Base-by-base conservation (phyloP, 2,113 vertebrate species). In the Macroglossus sobrinus region DNA sequence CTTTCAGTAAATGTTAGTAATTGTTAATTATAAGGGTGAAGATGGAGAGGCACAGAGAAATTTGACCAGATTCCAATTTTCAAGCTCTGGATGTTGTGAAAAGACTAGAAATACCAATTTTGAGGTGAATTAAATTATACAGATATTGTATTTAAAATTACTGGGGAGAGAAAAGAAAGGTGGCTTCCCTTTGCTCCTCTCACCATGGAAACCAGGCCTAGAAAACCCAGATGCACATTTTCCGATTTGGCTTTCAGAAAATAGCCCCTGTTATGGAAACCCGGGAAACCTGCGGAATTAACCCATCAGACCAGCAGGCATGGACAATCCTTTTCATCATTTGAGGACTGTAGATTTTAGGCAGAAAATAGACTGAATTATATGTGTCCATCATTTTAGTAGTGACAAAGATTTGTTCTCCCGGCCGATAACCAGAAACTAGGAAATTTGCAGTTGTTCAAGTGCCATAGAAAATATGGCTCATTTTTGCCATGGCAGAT, bases 161-260 rank as follows among this genome's bases (percentile, higher is more conserved):
- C 66, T 50, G 50, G 57, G 40, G 75, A 96, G 69, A 87, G 61
- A 69, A 84, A 63, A 80, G 53, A 92, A 93, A 86, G 28, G 71
- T 90, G 87, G 50, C 47, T 11, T 96, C 72, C 72, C 43, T 18
- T 28, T 55, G 21, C 69, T 78, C 35, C 76, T 47, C 30, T 96
- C 96, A 93, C 92, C 84, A 69, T 89, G 96, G 97, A 93, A 98
- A 97, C 94, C 43, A 93, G 81, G 40, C 22, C 82, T 66, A 68
- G 79, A 95, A 92, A 93, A 89, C 59, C 89, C 69, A 93, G 78
- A 94, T 75, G 90, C 88, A 63, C 64, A 57, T 66, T 93, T 68
- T 95, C 84, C 72, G 33, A 90, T 82, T 84, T 94, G 80, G 68
- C 68, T 78, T 85, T 94, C 94, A 93, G 88, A 94, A 88, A 93